A percentile compares a stretch with the other conserved stretches of the same genome.
Evolutionary conservation across 1,140 invertebrate genomes (phyloP).

Genomic region (Drosophila repletoides): DNA sequence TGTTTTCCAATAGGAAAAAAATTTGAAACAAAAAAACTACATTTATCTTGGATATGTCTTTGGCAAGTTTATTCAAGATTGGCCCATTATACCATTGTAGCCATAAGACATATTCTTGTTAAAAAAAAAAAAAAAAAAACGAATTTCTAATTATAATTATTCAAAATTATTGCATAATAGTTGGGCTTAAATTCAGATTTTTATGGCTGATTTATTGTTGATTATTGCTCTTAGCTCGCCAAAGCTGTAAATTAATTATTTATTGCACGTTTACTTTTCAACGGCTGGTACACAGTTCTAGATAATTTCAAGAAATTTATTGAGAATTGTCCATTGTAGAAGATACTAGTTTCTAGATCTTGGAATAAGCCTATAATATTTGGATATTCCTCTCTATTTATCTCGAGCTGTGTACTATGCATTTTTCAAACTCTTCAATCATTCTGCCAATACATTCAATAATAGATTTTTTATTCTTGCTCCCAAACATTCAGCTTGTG

Average conservation of each 20-base stretch:
- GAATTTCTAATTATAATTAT: too few species aligned
- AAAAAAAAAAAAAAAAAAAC: too few species aligned
- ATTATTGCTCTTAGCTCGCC: background rate
- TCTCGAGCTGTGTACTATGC: background rate
- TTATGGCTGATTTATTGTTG: too few species aligned
- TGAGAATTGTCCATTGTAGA: too few species aligned
- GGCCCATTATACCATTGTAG: background rate
- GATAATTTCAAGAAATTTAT: background rate
- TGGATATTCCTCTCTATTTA: background rate
- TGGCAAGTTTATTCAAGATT: constrained; percentile 8
- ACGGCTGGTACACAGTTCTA: background rate
- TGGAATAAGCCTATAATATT: too few species aligned
- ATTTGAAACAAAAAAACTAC: background rate
- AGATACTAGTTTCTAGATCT: background rate
- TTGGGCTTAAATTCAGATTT: background rate
- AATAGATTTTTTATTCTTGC: constrained; percentile 19
- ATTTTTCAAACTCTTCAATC: background rate
- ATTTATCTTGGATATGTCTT: constrained; percentile 21
- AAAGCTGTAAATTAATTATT: background rate
- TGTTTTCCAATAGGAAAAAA: background rate
- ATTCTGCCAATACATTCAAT: constrained; percentile 31
- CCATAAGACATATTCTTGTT: constrained; percentile 13
- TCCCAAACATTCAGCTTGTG: constrained; percentile 82
- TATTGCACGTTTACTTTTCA: constrained; percentile 6
- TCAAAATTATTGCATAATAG: constrained; percentile 2